Base-by-base conservation (phyloP, 1,140 invertebrate species). In the Parapsyche elsis region DNA sequence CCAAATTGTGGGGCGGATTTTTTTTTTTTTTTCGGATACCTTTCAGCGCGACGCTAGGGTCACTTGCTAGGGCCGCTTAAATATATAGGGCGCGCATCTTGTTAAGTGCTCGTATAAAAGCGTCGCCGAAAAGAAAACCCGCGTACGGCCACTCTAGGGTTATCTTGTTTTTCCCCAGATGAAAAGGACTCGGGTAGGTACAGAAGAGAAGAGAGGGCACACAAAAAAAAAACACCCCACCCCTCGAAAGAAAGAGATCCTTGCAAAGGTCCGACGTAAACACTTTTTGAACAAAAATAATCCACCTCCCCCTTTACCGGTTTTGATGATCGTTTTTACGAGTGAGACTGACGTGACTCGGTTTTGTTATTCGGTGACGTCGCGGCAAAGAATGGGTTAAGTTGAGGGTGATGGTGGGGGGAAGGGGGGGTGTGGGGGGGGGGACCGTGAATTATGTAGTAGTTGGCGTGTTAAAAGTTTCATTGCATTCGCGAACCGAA, bases 81-180 rank as follows among this genome's bases (percentile, higher is more conserved):
- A 53, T 23, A 61, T 61, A 61, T 9, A 61, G 59, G 57, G 75
- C 30, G 9, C 19, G 57, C 75, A 77, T 64, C 75, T 59, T 26
- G 46, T 49, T 30, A 59, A 77, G 75, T 59, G 53, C 75, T 75
- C 73, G 38, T 64, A 80, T 80, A 80, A 80, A 76, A 80, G 79
- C 79, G 59, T 71, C 79, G n/a, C 38, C 71, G 70, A 67, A 38
- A 38, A 38, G 79, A 76, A 76, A 67, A 24, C 53, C 9, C 44
- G 21, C n/a, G 1, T 64, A 21, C n/a, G 61, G 21, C 49, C 49
- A 53, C 49, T 53, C 49, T 14, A 38, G 30, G 30, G 30, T 38
- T 38, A 38, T 38, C 30, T 38, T 38, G 30, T 38, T 38, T 38
- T 38, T 38, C 30, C 2, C 30, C 30, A 7, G 30, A 38, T 38